Base-by-base conservation (phyloP, 2,113 vertebrate genomes). In the Pachyramphus minor region DNA sequence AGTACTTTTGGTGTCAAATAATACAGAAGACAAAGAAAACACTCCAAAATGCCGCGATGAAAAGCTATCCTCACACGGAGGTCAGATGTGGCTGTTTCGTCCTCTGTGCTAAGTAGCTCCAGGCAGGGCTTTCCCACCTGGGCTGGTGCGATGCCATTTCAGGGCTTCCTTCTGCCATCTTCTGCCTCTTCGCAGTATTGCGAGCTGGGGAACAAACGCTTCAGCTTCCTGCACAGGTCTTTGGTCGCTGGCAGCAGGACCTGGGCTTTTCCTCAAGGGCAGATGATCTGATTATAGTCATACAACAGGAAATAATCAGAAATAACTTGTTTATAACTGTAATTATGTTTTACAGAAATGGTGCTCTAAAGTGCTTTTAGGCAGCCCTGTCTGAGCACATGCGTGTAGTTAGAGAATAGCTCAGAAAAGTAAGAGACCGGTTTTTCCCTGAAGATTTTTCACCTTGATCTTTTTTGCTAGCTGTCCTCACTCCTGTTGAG, bases 101-200 rank as follows among this genome's bases (percentile, higher is more conserved):
- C 8, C 25, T n/a, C 67, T 30, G 9, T 1, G 2, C 19, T 4
- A 18, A 31, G 49, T 11, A 44, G 35, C 33, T 49, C 11, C 5
- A 0, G 15, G 27, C 41, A 44, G 11, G 23, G 16, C 24, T 82
- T 37, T 87, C 41, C 45, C 31, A 33, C 77, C 71, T 64, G 89
- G 37, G 2, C 33, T 8, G 42, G 37, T 75, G 62, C 14, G 35
- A 69, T 84, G 37, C 33, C 49, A 35, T 90, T 93, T 37, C 81
- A 69, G 89, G 77, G 92, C 87, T 95, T 96, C 92, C 71, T 96
- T 79, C 84, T 96, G 96, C 95, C 97, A 93, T 45, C 95, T 95
- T 16, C 84, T 95, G 69, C 64, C 84, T 64, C 85, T 77, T 42
- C 4, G 24, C 47, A 93, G 96, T 93, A 96, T 19, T 90, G 93